Evolutionary conservation across 2,888 invertebrate genomes (phyloP).

Genomic region (Lasioglossum vierecki): DNA sequence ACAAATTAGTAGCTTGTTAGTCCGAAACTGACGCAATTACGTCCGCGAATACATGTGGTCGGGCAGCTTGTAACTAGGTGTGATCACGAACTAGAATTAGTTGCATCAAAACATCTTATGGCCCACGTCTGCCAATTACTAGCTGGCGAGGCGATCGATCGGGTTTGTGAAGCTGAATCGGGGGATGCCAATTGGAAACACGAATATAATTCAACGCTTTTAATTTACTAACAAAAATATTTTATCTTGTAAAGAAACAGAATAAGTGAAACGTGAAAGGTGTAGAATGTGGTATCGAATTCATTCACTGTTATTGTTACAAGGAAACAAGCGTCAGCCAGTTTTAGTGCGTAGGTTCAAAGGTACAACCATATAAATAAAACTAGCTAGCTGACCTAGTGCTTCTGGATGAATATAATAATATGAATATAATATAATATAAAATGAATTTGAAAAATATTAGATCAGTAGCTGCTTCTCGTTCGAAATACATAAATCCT

Average conservation of each 20-base stretch:
- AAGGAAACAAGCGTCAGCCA: no score
- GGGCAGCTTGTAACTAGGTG: slow-evolving; percentile 15
- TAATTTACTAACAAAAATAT: no score
- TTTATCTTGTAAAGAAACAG: no score
- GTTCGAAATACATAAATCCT: not conserved
- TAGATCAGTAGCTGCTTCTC: not conserved
- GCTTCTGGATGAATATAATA: not conserved
- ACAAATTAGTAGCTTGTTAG: slow-evolving; percentile 3
- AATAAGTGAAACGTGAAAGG: no score
- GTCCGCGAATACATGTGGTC: slow-evolving; percentile 6
- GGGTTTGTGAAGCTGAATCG: not conserved
- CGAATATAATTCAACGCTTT: no score
- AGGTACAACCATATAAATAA: not conserved
- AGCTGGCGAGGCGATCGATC: slow-evolving; percentile 29
- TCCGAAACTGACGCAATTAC: slow-evolving; percentile 20
- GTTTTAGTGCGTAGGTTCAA: no score
- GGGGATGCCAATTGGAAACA: no score
- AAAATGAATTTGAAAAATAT: not conserved
- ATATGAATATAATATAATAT: no score
- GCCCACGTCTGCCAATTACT: slow-evolving; percentile 19
- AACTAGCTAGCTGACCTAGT: not conserved
- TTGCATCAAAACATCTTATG: slow-evolving; percentile 30
- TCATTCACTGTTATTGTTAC: no score
- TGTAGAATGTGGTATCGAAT: no score
- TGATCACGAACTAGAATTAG: slow-evolving; percentile 54